phyloP scores from a whole-genome alignment of 2,113 vertebrate species.

The Galeopterus variegatus region DNA sequence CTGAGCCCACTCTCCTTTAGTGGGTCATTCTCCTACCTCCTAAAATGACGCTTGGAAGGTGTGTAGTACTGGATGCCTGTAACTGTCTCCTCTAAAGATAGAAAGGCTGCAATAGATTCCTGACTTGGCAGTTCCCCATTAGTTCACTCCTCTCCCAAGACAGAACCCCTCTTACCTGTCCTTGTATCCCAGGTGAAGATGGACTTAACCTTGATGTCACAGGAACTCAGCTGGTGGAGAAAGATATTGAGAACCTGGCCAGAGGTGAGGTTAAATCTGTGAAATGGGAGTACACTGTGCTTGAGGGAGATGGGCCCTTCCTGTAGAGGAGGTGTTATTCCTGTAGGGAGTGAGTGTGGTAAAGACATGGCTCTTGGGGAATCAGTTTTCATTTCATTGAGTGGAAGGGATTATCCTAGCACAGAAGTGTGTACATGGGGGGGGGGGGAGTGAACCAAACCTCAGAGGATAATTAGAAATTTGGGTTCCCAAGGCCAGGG shows the following conservation, averaged over 20 bases:
- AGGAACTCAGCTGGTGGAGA: slow-evolving; percentile 92
- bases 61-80: not conserved
- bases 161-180: not conserved
- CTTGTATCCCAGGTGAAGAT: slow-evolving; percentile 90
- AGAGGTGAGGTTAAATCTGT: slow-evolving; percentile 92
- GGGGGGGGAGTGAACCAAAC: not conserved
- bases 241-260: slow-evolving; percentile 96
- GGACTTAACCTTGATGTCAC: slow-evolving; percentile 92
- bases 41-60: not conserved
- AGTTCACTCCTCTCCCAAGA: not conserved
- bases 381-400: not conserved
- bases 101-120: not conserved
- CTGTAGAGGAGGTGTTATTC: not conserved
- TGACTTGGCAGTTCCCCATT: not conserved
- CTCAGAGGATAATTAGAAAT: not conserved
- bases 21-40: not conserved
- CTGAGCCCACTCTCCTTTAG: not conserved
- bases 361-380: not conserved
- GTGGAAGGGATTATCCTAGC: not conserved
- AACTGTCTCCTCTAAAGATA: not conserved
- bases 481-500: not conserved
- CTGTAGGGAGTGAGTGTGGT: not conserved
- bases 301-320: not conserved
- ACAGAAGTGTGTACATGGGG: not conserved
- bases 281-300: not conserved